phyloP scores from a whole-genome alignment of 2,113 vertebrate genomes.

The Phyllopteryx taeniolatus region DNA sequence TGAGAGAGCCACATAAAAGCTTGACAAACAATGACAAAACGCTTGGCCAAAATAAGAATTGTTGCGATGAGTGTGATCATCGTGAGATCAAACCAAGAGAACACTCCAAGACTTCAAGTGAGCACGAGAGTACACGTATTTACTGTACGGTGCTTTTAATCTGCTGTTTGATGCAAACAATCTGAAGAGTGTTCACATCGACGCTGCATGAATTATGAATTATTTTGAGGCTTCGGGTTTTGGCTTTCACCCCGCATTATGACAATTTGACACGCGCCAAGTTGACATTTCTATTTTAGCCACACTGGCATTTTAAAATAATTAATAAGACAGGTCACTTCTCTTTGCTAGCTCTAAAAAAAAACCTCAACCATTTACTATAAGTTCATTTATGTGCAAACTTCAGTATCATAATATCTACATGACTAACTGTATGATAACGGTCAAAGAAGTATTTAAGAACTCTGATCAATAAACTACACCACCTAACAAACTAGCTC shows the following conservation, averaged over 20 bases:
- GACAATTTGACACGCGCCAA: conserved; percentile 37
- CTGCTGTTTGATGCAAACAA: background rate
- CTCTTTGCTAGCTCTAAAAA: conserved; percentile 3
- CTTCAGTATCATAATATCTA: background rate
- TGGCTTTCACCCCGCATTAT: conserved; percentile 25
- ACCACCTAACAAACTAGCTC: too few relatives aligned
- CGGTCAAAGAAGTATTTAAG: background rate
- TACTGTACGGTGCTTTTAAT: background rate
- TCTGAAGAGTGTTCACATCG: background rate
- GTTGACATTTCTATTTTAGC: conserved; percentile 51
- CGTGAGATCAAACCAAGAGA: background rate
- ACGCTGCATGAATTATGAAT: background rate
- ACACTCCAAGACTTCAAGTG: background rate
- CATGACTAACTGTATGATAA: background rate
- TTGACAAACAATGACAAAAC: background rate
- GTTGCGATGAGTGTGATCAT: background rate
- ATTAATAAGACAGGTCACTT: conserved; percentile 36
- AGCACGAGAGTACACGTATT: background rate
- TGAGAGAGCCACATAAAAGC: background rate
- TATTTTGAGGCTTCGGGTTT: background rate
- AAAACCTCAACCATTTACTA: background rate
- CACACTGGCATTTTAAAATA: conserved; percentile 25
- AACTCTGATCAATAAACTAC: background rate
- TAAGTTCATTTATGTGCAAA: background rate
- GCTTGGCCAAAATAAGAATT: background rate